These are phyloP conservation scores for Acleris emargana DNA, from an alignment of 2,888 invertebrate genomes.

Conservation along the genomic window DNA sequence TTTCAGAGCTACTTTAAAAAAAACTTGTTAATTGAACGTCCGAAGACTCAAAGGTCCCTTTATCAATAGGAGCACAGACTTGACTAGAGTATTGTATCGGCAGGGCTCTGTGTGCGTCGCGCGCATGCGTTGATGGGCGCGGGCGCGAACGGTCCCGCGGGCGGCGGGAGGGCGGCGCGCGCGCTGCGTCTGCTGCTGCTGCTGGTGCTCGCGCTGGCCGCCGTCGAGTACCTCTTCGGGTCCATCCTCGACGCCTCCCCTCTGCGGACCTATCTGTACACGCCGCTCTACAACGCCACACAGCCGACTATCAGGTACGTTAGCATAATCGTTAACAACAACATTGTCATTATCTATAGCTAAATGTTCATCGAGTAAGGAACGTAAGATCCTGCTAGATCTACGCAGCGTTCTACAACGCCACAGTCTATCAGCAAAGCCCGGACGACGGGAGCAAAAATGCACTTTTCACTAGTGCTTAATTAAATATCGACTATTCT, in stretches of 20 bases:
- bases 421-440: too few relatives aligned
- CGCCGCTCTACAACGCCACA: conserved; percentile 73
- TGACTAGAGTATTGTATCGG: neutral
- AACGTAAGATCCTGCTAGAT: too few relatives aligned
- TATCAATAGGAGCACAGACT: neutral
- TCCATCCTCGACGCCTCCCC: conserved; percentile 84
- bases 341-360: too few relatives aligned
- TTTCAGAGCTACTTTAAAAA: too few relatives aligned
- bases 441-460: too few relatives aligned
- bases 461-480: too few relatives aligned
- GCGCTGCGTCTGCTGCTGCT: conserved; percentile 77
- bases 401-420: too few relatives aligned
- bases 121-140: conserved; percentile 76
- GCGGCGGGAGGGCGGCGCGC: conserved; percentile 79
- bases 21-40: too few relatives aligned
- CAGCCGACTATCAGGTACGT: conserved; percentile 64
- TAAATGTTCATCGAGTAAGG: too few relatives aligned
- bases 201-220: conserved; percentile 86
- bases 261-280: conserved; percentile 75
- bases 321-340: neutral
- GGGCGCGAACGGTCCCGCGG: conserved; percentile 55
- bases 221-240: conserved; percentile 88
- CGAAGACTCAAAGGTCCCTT: too few relatives aligned
- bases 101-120: conserved; percentile 54
- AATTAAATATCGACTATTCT: too few relatives aligned